Evolutionary conservation across 2,888 invertebrate genomes (phyloP), one percentile per base, ranked within the genome.

Genomic region (Heterodera filipjevi): DNA sequence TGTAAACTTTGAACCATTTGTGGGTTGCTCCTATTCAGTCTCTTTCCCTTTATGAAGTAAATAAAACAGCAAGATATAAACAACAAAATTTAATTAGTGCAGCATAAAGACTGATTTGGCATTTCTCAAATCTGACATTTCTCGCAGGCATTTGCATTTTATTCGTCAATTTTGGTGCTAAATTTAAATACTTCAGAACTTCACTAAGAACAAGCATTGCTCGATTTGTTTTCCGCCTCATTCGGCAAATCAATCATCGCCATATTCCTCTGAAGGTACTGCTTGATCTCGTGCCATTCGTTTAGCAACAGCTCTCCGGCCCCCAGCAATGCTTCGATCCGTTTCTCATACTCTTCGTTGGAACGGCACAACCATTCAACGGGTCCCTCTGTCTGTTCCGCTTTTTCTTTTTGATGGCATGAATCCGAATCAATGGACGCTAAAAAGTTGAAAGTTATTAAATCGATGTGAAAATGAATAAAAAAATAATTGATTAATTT

Each of bases 1-100:
- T 79, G 77, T 10, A 79, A 53, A 77, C 77, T 79, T 66, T 79
- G 79, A 32, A 72, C 79, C 77, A 81, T 77, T 72, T 72, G 30
- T 32, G 30, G 39, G 3, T 49, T 49, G 16, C 49, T 16, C 49
- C 3, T 16, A 12, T 14, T 49, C 6, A 39, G 39, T 39, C 39
- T 35, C 3, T 32, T 30, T 22, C 32, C 14, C 16, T 49, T 10
- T 16, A 49, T 3, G 49, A 10, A 10, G 16, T 16, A 16, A 16
- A 3, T 19, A 66, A 68, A 68, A 32, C 16, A 32, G 19, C 39
- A 35, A 22, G 6, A 68, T 68, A 68, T 10, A 49, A 16, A 19
- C 6, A 64, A 64, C 66, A 64, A 10, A 64, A 27, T 64, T 64
- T 10, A 64, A 64, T 64, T 64, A 64, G 14, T 30, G 16, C 39